A percentile compares a stretch with the other conserved stretches of the same genome.
These are phyloP conservation scores for Empidonax traillii DNA, from an alignment of 2,113 vertebrate species.

Conservation along the genomic window DNA sequence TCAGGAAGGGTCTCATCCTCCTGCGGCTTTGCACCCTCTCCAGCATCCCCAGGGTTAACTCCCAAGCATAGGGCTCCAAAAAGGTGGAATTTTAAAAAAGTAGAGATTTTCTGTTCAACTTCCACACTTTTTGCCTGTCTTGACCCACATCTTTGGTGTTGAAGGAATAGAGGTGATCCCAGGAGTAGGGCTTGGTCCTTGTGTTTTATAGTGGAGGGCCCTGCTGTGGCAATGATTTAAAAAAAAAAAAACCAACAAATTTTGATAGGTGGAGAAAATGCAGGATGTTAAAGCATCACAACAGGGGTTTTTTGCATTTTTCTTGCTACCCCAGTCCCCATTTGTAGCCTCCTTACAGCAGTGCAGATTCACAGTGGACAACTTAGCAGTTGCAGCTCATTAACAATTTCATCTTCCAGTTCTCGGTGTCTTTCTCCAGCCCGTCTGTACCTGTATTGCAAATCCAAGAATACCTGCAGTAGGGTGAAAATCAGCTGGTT, in stretches of 20 bases:
- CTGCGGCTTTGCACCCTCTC: not conserved
- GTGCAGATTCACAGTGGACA: not conserved
- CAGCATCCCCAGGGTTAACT: not conserved
- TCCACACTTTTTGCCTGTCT: not conserved
- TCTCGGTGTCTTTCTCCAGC: not conserved
- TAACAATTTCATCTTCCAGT: not conserved
- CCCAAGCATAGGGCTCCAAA: not conserved
- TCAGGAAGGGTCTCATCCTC: not conserved
- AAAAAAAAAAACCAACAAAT: not conserved
- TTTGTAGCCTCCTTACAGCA: not conserved
- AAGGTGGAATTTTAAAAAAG: not conserved
- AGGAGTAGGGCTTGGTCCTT: not conserved
- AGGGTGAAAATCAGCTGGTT: not conserved
- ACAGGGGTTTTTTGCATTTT: not conserved
- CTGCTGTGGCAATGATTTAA: not conserved
- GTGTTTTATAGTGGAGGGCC: not conserved
- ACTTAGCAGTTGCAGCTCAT: not conserved
- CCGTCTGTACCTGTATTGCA: not conserved
- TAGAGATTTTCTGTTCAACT: not conserved
- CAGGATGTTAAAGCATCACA: not conserved
- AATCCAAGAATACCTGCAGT: not conserved
- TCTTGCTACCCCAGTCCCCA: not conserved
- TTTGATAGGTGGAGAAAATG: not conserved
- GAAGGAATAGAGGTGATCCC: not conserved
- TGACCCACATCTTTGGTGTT: not conserved